Conservation (phyloP, 1,140 invertebrate genomes). For the Lamellibrachia luymesi region DNA sequence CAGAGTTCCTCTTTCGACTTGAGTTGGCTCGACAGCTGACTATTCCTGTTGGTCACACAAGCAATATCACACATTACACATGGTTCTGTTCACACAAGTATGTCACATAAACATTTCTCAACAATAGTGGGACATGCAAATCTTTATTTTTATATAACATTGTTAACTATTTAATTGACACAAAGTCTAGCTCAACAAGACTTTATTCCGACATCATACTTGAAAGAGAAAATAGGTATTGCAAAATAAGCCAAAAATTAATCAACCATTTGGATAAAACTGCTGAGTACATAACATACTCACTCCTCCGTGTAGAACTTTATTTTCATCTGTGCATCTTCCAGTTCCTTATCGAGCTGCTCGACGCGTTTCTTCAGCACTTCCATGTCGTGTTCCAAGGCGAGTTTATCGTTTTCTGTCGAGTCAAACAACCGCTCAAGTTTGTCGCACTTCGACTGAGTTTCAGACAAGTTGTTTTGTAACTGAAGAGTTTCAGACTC, state of each 20-base stretch:
- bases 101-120: background rate
- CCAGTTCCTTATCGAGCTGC: constrained; percentile 10
- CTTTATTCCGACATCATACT: background rate
- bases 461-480: constrained; percentile 6
- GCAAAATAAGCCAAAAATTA: too few species aligned
- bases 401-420: constrained; percentile 1
- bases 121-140: background rate
- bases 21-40: background rate
- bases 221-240: background rate
- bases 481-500: background rate
- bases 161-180: background rate
- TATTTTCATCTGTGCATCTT: constrained; percentile 6
- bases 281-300: background rate
- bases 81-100: too few species aligned
- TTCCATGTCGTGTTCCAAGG: constrained; percentile 7
- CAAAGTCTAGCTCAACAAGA: background rate
- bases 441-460: background rate
- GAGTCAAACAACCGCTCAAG: constrained; percentile 4
- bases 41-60: background rate
- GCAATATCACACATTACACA: background rate
- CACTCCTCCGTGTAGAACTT: background rate
- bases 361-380: background rate
- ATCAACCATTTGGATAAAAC: background rate
- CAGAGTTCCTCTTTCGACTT: constrained; percentile 17
- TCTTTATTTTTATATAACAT: background rate